A percentile compares a stretch with the other conserved stretches of the same genome.
These are phyloP conservation scores for Xiphophorus hellerii DNA, from an alignment of 2,113 vertebrate genomes.

Conservation along the genomic window DNA sequence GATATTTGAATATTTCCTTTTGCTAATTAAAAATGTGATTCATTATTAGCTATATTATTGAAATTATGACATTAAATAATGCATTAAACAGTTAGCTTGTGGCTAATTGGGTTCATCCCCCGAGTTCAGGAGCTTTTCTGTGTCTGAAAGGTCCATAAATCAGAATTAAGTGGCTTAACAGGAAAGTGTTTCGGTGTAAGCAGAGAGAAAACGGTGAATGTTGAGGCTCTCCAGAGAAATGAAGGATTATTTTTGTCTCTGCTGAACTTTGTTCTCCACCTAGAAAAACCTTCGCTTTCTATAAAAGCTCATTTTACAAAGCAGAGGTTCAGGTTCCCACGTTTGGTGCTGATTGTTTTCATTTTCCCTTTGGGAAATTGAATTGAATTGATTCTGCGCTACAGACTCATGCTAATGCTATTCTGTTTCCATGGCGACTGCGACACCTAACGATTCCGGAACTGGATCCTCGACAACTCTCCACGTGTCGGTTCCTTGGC, in stretches of 20 bases:
- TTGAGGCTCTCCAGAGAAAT: neutral
- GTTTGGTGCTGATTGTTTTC: neutral
- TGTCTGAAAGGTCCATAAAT: too few species aligned
- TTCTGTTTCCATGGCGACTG: slow-evolving; percentile 20
- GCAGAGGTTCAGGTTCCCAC: neutral
- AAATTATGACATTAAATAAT: too few species aligned
- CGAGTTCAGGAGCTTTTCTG: too few species aligned
- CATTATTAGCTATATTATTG: too few species aligned
- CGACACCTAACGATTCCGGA: neutral
- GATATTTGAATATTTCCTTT: too few species aligned
- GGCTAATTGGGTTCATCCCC: too few species aligned
- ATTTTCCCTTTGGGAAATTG: too few species aligned
- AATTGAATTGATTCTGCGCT: neutral
- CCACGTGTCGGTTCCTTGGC: slow-evolving; percentile 4
- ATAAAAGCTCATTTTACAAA: neutral
- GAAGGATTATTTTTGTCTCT: neutral
- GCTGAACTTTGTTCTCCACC: neutral
- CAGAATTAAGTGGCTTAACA: too few species aligned
- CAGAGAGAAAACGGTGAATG: too few species aligned
- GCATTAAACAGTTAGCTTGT: too few species aligned
- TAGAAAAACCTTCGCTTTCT: neutral
- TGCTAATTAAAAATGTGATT: too few species aligned
- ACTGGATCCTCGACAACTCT: neutral
- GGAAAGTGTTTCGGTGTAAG: too few species aligned
- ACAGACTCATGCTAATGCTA: neutral